Conservation (phyloP, 2,797 vertebrate genomes). For the Pipistrellus pygmaeus region DNA sequence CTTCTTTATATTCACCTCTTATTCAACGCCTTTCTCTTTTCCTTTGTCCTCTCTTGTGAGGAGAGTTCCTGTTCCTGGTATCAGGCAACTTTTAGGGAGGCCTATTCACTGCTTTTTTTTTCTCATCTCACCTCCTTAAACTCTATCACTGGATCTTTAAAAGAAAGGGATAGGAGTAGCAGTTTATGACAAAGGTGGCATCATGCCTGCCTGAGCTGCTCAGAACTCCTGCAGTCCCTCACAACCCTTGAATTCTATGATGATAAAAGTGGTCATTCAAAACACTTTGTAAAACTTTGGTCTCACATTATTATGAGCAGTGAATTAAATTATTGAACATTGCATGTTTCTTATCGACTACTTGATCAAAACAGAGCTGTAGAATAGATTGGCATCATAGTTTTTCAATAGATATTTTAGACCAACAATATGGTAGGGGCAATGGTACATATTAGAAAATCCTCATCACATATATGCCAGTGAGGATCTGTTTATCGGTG, state of each 20-base stretch:
- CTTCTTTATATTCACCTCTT: not conserved
- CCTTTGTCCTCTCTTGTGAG: not conserved
- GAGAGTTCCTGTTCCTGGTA: not conserved
- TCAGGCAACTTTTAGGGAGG: not conserved
- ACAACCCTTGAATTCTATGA: not conserved
- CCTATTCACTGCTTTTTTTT: not conserved
- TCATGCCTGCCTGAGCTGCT: not conserved
- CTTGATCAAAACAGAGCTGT: not conserved
- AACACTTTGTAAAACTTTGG: slow-evolving; percentile 5
- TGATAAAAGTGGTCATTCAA: not conserved
- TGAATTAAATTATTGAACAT: not conserved
- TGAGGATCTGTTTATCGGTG: not conserved
- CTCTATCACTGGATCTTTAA: not conserved
- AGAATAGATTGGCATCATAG: not conserved
- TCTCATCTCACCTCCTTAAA: not conserved
- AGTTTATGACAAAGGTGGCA: not conserved
- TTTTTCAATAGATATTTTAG: slow-evolving; percentile 3
- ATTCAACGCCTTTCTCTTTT: not conserved
- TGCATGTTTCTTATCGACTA: not conserved
- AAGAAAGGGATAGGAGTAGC: slow-evolving; percentile 36
- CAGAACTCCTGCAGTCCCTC: not conserved
- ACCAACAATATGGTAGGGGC: not conserved
- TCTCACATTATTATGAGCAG: not conserved
- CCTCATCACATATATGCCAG: not conserved
- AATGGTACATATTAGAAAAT: not conserved